Conservation (phyloP, 2,888 invertebrate genomes). For the Drosophila neutralis region DNA sequence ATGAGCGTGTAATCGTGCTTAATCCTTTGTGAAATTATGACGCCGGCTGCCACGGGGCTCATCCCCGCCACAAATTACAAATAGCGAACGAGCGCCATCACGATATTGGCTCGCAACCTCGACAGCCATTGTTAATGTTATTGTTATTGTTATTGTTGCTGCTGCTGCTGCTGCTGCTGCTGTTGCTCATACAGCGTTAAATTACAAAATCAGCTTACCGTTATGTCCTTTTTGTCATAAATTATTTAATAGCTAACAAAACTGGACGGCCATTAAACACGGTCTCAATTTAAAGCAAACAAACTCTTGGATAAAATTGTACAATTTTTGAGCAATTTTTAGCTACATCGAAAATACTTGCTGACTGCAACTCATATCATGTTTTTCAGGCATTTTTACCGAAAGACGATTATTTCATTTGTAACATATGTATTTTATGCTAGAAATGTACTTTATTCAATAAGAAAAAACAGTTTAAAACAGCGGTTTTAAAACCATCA, state of each 20-base stretch:
- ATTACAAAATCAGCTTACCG: constrained; percentile 62
- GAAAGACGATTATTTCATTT: constrained; percentile 19
- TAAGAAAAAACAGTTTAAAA: not conserved
- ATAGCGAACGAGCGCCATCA: constrained; percentile 37
- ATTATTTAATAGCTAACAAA: constrained; percentile 63
- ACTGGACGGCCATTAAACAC: constrained; percentile 55
- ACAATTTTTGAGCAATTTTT: constrained; percentile 15
- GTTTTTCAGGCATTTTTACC: constrained; percentile 11
- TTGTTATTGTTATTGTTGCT: constrained; percentile 1
- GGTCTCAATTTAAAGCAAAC: constrained; percentile 29
- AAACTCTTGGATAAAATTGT: constrained; percentile 21
- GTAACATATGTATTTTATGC: constrained; percentile 19
- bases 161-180: constrained; percentile 4
- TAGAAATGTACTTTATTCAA: constrained; percentile 21
- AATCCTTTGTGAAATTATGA: constrained; percentile 80
- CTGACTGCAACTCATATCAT: not conserved
- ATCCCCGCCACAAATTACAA: constrained; percentile 66
- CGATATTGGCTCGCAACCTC: constrained; percentile 63
- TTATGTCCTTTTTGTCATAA: constrained; percentile 50
- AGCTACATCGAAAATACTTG: constrained; percentile 28
- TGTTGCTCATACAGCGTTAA: constrained; percentile 66
- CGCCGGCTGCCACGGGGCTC: constrained; percentile 47
- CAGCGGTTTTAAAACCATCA: constrained; percentile 25
- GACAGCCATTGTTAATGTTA: constrained; percentile 13
- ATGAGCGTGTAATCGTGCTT: constrained; percentile 75